Evolutionary conservation across 2,888 invertebrate species (phyloP).

Genomic region (Meghimatium bilineatum): DNA sequence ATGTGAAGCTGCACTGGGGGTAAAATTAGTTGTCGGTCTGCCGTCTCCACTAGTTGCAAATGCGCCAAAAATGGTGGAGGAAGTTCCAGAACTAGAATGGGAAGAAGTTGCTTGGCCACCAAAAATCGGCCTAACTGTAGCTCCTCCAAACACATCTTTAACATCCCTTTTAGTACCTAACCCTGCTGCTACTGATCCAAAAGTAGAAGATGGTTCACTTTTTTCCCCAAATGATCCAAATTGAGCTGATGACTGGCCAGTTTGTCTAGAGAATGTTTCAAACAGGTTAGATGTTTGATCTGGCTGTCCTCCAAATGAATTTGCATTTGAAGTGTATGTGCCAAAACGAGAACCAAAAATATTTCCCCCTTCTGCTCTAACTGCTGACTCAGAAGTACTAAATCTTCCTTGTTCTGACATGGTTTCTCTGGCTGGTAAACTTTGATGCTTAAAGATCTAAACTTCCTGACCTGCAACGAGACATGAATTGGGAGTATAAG

Average conservation of each 20-base stretch:
- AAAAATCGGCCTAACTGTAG: neutral
- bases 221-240: slow-evolving; percentile 11
- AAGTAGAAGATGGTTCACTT: neutral
- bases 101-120: neutral
- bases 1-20: neutral
- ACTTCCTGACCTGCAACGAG: neutral
- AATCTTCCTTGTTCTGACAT: neutral
- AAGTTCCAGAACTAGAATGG: neutral
- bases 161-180: neutral
- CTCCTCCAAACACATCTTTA: neutral
- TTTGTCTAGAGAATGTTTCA: neutral
- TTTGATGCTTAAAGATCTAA: neutral
- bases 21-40: neutral
- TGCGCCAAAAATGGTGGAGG: neutral
- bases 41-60: neutral
- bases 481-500: neutral
- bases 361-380: neutral
- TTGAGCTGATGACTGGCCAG: neutral
- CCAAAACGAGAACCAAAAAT: slow-evolving; percentile 16
- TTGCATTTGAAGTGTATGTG: neutral
- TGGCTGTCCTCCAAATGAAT: slow-evolving; percentile 14
- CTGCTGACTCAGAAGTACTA: neutral
- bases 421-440: neutral
- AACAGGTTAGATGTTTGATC: neutral
- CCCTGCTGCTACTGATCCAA: neutral